These are phyloP conservation scores for Gouania willdenowi DNA, from an alignment of 2,797 vertebrate species.

Conservation along the genomic window DNA sequence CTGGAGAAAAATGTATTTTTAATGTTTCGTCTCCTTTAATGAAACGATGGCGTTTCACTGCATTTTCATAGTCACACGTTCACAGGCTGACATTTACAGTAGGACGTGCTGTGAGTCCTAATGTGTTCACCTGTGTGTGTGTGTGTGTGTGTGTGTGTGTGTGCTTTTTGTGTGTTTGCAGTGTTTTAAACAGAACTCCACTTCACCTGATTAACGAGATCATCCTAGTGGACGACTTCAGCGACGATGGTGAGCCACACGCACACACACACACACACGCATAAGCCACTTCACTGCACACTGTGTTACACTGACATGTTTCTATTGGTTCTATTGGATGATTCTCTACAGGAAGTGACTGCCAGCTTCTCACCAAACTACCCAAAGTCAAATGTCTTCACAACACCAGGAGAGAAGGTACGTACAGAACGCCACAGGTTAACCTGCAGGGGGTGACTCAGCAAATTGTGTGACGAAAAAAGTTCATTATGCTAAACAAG, in stretches of 20 bases:
- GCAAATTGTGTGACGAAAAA: too few species aligned
- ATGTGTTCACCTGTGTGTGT: constrained; percentile 20
- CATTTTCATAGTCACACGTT: constrained; percentile 45
- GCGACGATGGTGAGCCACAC: too few species aligned
- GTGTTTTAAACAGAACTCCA: too few species aligned
- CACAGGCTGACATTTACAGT: constrained; percentile 61
- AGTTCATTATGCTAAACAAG: too few species aligned
- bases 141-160: constrained; percentile 6
- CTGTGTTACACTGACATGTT: too few species aligned
- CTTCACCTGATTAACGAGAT: neutral
- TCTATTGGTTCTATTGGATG: too few species aligned
- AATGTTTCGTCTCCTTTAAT: constrained; percentile 60
- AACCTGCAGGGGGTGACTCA: too few species aligned
- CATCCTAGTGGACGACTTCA: too few species aligned
- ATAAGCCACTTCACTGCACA: too few species aligned
- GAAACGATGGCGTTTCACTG: constrained; percentile 40
- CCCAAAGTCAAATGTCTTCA: constrained; percentile 93
- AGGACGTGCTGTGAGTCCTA: constrained; percentile 35
- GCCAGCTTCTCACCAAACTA: constrained; percentile 84
- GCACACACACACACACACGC: too few species aligned
- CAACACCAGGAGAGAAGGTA: constrained; percentile 88
- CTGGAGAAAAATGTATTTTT: constrained; percentile 60
- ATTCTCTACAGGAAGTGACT: constrained; percentile 82
- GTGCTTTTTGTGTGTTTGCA: too few species aligned
- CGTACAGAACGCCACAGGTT: too few species aligned